Conservation (phyloP, 2,888 invertebrate species). For the Macroteleia sp. region DNA sequence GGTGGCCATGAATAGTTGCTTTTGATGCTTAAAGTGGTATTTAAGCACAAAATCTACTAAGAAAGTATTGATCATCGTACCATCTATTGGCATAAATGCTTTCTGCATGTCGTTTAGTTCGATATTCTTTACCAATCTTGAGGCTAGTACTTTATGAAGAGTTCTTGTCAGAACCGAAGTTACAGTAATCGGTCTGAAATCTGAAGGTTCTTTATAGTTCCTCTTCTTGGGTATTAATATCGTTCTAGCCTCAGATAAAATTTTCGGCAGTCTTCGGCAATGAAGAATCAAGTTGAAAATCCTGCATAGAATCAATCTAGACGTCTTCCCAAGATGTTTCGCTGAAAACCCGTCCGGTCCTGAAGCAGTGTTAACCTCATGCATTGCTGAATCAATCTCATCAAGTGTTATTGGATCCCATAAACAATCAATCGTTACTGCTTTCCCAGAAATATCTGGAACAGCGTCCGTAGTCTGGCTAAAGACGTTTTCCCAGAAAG, state of each 20-base stretch:
- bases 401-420: too few species aligned
- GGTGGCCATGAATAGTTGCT: slow-evolving; percentile 9
- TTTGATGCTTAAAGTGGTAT: slow-evolving; percentile 1
- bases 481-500: too few species aligned
- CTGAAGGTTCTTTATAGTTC: not conserved
- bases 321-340: too few species aligned
- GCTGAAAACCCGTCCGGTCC: too few species aligned
- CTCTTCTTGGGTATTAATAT: slow-evolving; percentile 13
- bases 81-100: slow-evolving; percentile 56
- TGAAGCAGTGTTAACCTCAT: too few species aligned
- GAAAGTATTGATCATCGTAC: slow-evolving; percentile 36
- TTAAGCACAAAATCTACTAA: slow-evolving; percentile 20
- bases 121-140: not conserved
- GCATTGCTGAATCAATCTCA: too few species aligned
- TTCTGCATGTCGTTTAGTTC: slow-evolving; percentile 56
- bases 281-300: too few species aligned
- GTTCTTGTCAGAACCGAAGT: slow-evolving; percentile 31
- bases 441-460: too few species aligned
- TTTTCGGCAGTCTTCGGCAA: too few species aligned
- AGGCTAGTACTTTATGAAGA: slow-evolving; percentile 8
- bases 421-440: too few species aligned
- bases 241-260: not conserved
- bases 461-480: too few species aligned
- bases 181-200: slow-evolving; percentile 35
- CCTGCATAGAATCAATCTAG: too few species aligned